A percentile compares a stretch with the other conserved stretches of the same genome.
Evolutionary conservation across 1,140 invertebrate species (phyloP).

Genomic region (Micrasema longulum): DNA sequence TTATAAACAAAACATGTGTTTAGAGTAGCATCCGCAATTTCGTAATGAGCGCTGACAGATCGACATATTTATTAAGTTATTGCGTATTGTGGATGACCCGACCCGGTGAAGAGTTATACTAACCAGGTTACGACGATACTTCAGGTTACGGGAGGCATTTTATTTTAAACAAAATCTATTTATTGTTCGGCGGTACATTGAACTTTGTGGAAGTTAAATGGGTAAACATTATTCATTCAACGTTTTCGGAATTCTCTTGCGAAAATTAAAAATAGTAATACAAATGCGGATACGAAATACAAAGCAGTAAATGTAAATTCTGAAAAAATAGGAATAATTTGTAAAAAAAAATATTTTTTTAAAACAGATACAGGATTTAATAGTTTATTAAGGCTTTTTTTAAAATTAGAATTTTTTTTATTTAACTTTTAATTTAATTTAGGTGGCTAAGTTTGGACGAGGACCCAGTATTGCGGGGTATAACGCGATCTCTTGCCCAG

Average conservation of each 20-base stretch:
- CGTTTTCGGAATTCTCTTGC: too few relatives aligned
- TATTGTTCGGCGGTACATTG: not conserved
- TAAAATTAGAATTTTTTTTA: too few relatives aligned
- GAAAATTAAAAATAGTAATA: too few relatives aligned
- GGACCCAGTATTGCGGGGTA: too few relatives aligned
- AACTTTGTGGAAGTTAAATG: slow-evolving; percentile 3
- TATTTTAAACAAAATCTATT: slow-evolving; percentile 24
- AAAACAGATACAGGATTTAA: not conserved
- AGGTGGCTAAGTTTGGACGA: too few relatives aligned
- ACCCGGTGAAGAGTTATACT: not conserved
- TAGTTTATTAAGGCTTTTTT: not conserved
- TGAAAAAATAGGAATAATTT: not conserved
- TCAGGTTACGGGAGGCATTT: not conserved
- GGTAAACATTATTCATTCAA: not conserved
- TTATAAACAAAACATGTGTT: not conserved
- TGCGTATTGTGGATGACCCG: not conserved
- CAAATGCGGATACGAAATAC: not conserved
- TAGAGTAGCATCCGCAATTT: not conserved
- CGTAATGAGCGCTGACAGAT: not conserved
- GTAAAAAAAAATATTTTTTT: not conserved
- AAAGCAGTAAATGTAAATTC: not conserved
- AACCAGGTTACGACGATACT: slow-evolving; percentile 4
- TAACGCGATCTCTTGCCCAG: too few relatives aligned
- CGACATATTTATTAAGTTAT: slow-evolving; percentile 23
- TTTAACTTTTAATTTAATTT: too few relatives aligned